Evolutionary conservation across 2,888 invertebrate genomes (phyloP).

Genomic region (Orthonychiurus folsomi): DNA sequence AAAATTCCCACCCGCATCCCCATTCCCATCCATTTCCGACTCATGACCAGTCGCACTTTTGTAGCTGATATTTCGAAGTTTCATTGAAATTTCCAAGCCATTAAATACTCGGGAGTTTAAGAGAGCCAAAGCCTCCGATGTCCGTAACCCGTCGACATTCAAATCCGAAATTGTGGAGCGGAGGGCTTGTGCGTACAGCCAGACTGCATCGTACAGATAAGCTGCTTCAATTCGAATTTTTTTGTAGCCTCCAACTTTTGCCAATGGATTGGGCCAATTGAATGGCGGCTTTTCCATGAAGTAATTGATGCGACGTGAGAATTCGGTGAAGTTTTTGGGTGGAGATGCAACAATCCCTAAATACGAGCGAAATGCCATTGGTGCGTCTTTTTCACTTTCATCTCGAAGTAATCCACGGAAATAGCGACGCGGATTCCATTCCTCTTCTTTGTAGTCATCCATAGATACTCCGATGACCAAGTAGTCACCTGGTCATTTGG

Average conservation of each 20-base stretch:
- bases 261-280: slow-evolving; percentile 72
- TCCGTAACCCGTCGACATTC: background rate
- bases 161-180: slow-evolving; percentile 42
- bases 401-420: slow-evolving; percentile 64
- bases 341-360: slow-evolving; percentile 68
- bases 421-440: slow-evolving; percentile 66
- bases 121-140: background rate
- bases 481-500: slow-evolving; percentile 63
- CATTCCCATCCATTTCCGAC: slow-evolving; percentile 68
- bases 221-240: slow-evolving; percentile 63
- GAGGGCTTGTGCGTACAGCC: slow-evolving; percentile 75
- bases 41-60: slow-evolving; percentile 44
- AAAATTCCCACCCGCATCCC: slow-evolving; percentile 90
- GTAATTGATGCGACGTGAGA: slow-evolving; percentile 52
- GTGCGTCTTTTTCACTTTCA: slow-evolving; percentile 52
- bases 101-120: slow-evolving; percentile 38
- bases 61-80: slow-evolving; percentile 45
- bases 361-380: slow-evolving; percentile 69
- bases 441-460: slow-evolving; percentile 73
- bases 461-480: slow-evolving; percentile 86
- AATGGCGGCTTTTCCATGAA: slow-evolving; percentile 79
- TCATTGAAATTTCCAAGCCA: slow-evolving; percentile 44
- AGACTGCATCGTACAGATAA: slow-evolving; percentile 77
- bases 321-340: slow-evolving; percentile 46
- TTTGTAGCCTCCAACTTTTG: slow-evolving; percentile 61